phyloP scores from a whole-genome alignment of 1,140 invertebrate species.

The Bombus polaris region DNA sequence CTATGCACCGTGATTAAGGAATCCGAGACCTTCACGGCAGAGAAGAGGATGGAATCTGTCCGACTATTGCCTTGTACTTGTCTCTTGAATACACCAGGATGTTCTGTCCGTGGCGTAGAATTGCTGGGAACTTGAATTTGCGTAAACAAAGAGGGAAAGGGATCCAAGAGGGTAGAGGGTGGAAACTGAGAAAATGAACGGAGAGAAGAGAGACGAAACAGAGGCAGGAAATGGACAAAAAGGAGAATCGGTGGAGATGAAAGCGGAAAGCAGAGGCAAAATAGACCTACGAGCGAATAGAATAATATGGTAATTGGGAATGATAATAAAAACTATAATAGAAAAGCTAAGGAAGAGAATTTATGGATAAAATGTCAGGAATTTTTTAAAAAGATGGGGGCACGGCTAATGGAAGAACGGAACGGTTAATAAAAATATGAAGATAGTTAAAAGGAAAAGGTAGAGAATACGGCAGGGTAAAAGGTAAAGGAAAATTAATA shows the following conservation, averaged over 20 bases:
- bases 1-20: slow-evolving; percentile 39
- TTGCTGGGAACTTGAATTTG: slow-evolving; percentile 41
- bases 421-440: not conserved
- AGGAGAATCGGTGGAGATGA: no score
- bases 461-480: not conserved
- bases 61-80: slow-evolving; percentile 12
- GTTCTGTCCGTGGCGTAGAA: not conserved
- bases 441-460: not conserved
- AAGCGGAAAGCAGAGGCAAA: not conserved
- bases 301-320: not conserved
- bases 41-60: not conserved
- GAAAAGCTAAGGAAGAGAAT: not conserved
- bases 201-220: no score
- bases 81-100: slow-evolving; percentile 29
- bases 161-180: not conserved
- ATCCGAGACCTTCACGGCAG: not conserved
- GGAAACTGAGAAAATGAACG: not conserved
- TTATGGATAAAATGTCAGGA: not conserved
- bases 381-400: no score
- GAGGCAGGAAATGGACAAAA: not conserved
- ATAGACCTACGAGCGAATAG: not conserved
- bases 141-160: slow-evolving; percentile 29
- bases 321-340: not conserved
- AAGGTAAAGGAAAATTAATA: not conserved
- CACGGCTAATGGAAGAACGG: not conserved